These are phyloP conservation scores for Halcyon leucocephala DNA, from an alignment of 2,797 vertebrate genomes.

Conservation along the genomic window DNA sequence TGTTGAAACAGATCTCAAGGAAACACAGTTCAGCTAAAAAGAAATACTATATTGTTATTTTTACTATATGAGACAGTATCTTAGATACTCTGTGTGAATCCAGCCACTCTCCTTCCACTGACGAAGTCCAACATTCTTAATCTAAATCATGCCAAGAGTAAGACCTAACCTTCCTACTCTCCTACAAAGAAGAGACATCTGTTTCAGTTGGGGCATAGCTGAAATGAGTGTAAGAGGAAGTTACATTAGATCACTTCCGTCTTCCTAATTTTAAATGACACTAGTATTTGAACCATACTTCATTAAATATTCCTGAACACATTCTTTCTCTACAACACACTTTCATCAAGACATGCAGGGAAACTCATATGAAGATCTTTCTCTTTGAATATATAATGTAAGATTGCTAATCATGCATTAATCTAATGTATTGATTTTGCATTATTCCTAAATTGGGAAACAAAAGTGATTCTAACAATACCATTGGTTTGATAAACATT, in stretches of 20 bases:
- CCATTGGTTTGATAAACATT: neutral
- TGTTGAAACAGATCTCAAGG: neutral
- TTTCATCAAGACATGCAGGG: neutral
- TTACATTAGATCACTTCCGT: conserved; percentile 13
- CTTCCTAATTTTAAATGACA: conserved; percentile 57
- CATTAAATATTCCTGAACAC: conserved; percentile 26
- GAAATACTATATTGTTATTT: neutral
- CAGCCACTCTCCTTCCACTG: neutral
- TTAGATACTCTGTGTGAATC: neutral
- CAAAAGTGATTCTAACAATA: neutral
- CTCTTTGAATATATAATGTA: neutral
- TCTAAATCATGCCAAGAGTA: neutral
- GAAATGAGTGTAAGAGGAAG: neutral
- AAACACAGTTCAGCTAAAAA: neutral
- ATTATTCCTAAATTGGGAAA: neutral
- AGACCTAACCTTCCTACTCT: neutral
- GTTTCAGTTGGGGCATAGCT: neutral
- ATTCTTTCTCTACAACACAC: neutral
- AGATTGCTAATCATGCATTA: neutral
- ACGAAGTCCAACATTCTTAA: neutral
- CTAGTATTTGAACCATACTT: conserved; percentile 17
- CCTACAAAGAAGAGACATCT: neutral
- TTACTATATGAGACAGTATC: neutral
- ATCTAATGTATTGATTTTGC: neutral
- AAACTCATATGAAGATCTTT: conserved; percentile 24